Percentiles rank a stretch among this genome's conserved stretches.
phyloP scores from a whole-genome alignment of 2,888 invertebrate genomes.

The Aproaerema taeniolella region DNA sequence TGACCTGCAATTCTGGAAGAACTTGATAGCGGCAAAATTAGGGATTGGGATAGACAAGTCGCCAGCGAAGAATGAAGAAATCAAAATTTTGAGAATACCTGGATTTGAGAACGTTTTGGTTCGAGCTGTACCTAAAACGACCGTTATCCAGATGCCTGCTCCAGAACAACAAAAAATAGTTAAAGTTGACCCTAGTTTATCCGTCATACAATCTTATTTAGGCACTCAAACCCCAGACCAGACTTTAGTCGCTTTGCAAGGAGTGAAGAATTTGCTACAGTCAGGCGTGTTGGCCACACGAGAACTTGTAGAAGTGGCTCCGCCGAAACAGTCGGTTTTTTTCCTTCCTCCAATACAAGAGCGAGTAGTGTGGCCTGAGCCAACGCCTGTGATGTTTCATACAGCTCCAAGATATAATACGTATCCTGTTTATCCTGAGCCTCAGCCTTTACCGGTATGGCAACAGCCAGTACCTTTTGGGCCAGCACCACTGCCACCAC shows the following conservation, averaged over 20 bases:
- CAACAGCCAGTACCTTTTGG: not conserved
- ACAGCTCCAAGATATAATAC: not conserved
- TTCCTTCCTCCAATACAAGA: slow-evolving; percentile 1
- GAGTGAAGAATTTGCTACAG: slow-evolving; percentile 28
- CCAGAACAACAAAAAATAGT: slow-evolving; percentile 16
- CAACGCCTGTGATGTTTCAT: too few species aligned
- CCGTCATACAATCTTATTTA: slow-evolving; percentile 28
- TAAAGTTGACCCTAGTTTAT: slow-evolving; percentile 16
- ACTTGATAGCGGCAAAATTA: slow-evolving; percentile 21
- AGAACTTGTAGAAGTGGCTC: slow-evolving; percentile 11
- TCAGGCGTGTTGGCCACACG: slow-evolving; percentile 26
- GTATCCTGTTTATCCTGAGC: not conserved
- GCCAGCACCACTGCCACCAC: not conserved
- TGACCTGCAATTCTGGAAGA: slow-evolving; percentile 27
- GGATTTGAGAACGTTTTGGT: slow-evolving; percentile 30
- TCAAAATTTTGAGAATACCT: slow-evolving; percentile 29
- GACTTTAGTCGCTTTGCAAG: slow-evolving; percentile 28
- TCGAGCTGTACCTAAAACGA: slow-evolving; percentile 25
- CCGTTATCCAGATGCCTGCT: slow-evolving; percentile 5
- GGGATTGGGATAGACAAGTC: not conserved
- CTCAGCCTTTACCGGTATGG: not conserved
- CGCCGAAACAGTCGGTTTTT: not conserved
- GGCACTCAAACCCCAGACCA: slow-evolving; percentile 29
- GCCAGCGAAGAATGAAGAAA: slow-evolving; percentile 9
- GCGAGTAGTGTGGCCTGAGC: not conserved